Evolutionary conservation across 2,797 vertebrate genomes (phyloP), one percentile per base, ranked within the genome.

Genomic region (Onychomys arenicola): DNA sequence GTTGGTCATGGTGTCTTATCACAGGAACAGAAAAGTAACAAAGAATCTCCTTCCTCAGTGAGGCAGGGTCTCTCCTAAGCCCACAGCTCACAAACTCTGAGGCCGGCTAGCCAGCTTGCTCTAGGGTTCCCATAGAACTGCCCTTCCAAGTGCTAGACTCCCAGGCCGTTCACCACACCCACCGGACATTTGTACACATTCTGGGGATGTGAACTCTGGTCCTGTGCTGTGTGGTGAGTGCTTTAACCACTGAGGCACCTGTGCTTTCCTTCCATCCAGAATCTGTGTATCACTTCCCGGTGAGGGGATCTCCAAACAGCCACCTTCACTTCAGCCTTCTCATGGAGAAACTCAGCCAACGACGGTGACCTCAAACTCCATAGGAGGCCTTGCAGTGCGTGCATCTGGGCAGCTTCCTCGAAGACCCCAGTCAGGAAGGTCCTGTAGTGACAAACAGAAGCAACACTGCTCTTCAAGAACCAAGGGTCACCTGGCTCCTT

Each of bases 281-380:
- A 83, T 65, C 52, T 21, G 7, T 12, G 5, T 9, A 5, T 73
- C 34, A 8, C 21, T 29, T 1, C 2, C 1, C 0, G 6, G 10
- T 2, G 9, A 46, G 13, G 25, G 29, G 65, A 7, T 29, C 52
- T 82, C 52, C 75, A n/a, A 25, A 19, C 4, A 14, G 8, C 27
- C 21, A n/a, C 11, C n/a, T 65, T 29, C 12, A 17, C 61, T 59
- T 76, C 34, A 11, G 14, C 32, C 4, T 65, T 21, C n/a, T 89
- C 8, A 27, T 14, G 6, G 14, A 83, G 89, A 90, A 81, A 77
- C 25, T 16, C 80, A 57, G 34, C 37, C 46, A 88, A 87, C 69
- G 29, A 61, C 34, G n/a, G 57, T 85, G 21, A n/a, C 69, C 8
- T 29, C 63, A 88, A 52, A 59, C 46, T 61, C 37, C 6, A 6